Conservation (phyloP, 1,140 invertebrate genomes). For the Calosoma granatense region DNA sequence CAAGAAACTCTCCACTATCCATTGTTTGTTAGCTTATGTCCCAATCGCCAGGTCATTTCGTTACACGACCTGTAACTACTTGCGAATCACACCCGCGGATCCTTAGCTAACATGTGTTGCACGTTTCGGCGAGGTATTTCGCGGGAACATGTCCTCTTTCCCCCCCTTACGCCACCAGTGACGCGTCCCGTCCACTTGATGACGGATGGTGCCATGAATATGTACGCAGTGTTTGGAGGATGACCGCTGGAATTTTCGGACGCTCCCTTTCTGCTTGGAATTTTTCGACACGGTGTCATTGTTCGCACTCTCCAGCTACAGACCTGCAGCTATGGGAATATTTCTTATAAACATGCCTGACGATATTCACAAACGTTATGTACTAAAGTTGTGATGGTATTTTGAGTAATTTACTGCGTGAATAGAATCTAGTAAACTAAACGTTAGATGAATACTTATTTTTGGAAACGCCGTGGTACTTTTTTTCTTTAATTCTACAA, state of each 20-base stretch:
- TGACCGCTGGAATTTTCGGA: neutral
- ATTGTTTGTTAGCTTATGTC: too few relatives aligned
- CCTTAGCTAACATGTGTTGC: too few relatives aligned
- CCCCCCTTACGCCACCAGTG: neutral
- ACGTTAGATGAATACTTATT: too few relatives aligned
- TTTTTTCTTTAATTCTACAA: too few relatives aligned
- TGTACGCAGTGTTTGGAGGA: neutral
- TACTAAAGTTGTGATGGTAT: neutral
- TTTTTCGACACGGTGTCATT: neutral
- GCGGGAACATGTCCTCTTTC: neutral
- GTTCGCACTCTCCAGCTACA: neutral
- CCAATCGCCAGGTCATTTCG: too few relatives aligned
- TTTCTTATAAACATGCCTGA: neutral
- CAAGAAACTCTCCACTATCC: too few relatives aligned
- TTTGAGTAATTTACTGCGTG: too few relatives aligned
- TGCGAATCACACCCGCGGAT: too few relatives aligned
- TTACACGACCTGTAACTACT: too few relatives aligned
- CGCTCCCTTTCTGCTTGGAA: neutral
- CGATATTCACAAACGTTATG: neutral
- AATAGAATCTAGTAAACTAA: too few relatives aligned
- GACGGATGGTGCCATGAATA: neutral
- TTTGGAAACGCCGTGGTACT: too few relatives aligned
- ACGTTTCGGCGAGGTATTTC: neutral
- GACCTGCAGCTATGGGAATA: neutral
- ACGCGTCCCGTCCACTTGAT: neutral